Evolutionary conservation across 2,888 invertebrate species (phyloP), one percentile per base, ranked within the genome.

Genomic region (Coelinius sp.): DNA sequence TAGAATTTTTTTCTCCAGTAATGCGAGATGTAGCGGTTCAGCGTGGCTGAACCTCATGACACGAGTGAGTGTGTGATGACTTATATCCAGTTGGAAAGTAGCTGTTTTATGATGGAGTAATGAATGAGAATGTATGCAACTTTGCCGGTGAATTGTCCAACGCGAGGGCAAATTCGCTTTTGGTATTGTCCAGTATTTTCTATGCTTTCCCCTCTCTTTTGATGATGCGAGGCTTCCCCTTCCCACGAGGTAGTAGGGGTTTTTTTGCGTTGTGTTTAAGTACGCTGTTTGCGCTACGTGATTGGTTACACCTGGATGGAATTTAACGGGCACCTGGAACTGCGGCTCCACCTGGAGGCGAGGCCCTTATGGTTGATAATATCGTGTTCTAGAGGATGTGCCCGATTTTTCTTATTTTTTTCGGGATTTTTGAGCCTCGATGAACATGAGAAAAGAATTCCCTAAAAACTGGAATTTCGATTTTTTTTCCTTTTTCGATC

Each of bases 401-500:
- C 27, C 7, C 27, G 41, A 14, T 22, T 44, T 7, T 24, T 8
- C 3, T 17, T 46, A 12, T 68, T n/a, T 49, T 53, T 44, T 14
- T 27, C 20, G 44, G 1, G 25, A 14, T 17, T 14, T 69, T 12
- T 20, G 0, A 44, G 8, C 8, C 5, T 14, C 64, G 52, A 44
- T 44, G 4, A 38, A 44, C 27, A 24, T 22, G 24, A 44, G 31
- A 8, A 35, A 38, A 27, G n/a, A n/a, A 53, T 12, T 56, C 31
- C 66, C 7, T 10, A 14, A 2, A 1, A 27, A 22, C 3, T 8
- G 1, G 1, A 49, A 24, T 10, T 12, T n/a, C 6, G 38, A 17
- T 68, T 10, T 44, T 12, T 66, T 35, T 35, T 35, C 1, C 10
- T 35, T 10, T 71, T 80, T 73, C 80, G 76, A 91, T 91, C 10